Evolutionary conservation across 2,113 vertebrate genomes (phyloP).

Genomic region (Melanotaenia duboulayi): DNA sequence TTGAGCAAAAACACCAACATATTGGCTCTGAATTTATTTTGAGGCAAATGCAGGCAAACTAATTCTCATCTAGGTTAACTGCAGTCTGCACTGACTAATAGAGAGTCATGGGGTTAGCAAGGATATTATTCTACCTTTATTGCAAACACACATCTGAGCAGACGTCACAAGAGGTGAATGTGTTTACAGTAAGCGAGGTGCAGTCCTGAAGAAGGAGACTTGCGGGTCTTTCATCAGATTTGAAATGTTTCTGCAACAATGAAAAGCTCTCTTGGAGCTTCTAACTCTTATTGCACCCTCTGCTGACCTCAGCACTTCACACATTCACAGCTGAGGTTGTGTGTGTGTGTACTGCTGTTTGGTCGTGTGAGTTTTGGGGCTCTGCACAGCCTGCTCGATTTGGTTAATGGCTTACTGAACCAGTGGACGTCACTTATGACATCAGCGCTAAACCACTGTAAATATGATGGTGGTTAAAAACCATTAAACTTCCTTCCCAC

Average conservation of each 20-base stretch:
- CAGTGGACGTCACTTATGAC: constrained; percentile 17
- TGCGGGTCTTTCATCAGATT: constrained; percentile 20
- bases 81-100: constrained; percentile 8
- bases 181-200: constrained; percentile 19
- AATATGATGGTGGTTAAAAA: constrained; percentile 6
- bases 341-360: background rate
- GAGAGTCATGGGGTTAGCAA: constrained; percentile 4
- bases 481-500: background rate
- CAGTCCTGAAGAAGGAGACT: constrained; percentile 17
- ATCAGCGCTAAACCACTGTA: constrained; percentile 24
- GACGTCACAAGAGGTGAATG: constrained; percentile 2
- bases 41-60: background rate
- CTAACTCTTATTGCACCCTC: constrained; percentile 29
- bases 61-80: constrained; percentile 15
- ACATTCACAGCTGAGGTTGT: constrained; percentile 6
- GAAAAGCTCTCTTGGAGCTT: constrained; percentile 31
- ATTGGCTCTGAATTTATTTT: constrained; percentile 23
- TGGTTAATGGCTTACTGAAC: constrained; percentile 16
- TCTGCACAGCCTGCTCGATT: background rate
- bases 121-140: constrained; percentile 9
- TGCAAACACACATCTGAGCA: constrained; percentile 8
- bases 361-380: constrained; percentile 7
- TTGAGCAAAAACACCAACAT: constrained; percentile 1
- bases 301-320: constrained; percentile 25
- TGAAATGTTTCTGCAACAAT: constrained; percentile 30